phyloP scores from a whole-genome alignment of 1,140 invertebrate genomes.

The Lanistes nyassanus region DNA sequence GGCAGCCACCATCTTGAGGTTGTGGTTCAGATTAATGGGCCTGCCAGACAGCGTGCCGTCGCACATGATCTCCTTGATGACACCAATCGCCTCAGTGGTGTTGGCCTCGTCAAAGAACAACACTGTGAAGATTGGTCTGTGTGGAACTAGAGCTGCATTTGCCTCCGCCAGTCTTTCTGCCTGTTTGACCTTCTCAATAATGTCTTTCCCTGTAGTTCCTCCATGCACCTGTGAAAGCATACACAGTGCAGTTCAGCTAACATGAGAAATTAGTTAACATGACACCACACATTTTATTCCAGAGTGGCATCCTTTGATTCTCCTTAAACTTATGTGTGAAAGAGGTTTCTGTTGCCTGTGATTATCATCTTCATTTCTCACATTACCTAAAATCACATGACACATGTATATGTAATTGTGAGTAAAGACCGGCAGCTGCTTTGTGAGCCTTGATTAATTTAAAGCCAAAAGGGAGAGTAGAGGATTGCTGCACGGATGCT shows the following conservation, averaged over 20 bases:
- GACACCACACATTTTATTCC: no score
- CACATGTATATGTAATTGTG: no score
- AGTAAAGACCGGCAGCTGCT: no score
- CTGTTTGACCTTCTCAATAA: slow-evolving; percentile 49
- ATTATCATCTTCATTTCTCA: no score
- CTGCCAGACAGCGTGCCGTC: slow-evolving; percentile 54
- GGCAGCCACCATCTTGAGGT: slow-evolving; percentile 60
- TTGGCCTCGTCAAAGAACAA: slow-evolving; percentile 66
- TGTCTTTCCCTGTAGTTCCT: slow-evolving; percentile 53
- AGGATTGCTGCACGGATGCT: no score
- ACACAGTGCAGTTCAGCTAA: background rate
- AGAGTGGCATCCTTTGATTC: no score
- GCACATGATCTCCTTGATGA: slow-evolving; percentile 65
- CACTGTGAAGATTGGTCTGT: slow-evolving; percentile 51
- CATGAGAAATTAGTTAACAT: no score
- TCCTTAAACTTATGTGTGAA: no score
- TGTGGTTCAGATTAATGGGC: slow-evolving; percentile 38
- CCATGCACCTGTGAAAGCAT: slow-evolving; percentile 57
- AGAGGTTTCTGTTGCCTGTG: no score
- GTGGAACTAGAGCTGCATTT: slow-evolving; percentile 38
- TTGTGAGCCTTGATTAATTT: no score
- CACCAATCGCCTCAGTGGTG: slow-evolving; percentile 61
- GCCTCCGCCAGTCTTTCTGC: slow-evolving; percentile 47
- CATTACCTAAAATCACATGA: no score
- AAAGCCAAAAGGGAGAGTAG: no score